Base-by-base conservation (phyloP, 2,888 invertebrate species). In the Hyppa rectilinea region DNA sequence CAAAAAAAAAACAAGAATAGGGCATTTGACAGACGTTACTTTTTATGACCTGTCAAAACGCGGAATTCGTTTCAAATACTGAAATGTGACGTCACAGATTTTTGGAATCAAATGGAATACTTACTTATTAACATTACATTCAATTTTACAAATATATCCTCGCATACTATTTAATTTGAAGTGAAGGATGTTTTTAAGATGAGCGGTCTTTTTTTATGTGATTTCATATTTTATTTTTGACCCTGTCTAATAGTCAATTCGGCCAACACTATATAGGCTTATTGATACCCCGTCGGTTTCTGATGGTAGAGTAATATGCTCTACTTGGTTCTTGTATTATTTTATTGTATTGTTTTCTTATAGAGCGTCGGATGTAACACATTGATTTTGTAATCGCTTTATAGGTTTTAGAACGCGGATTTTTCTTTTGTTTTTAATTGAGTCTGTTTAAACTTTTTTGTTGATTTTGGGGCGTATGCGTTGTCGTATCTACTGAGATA, bases 221-320 rank as follows among this genome's bases (percentile, higher is more conserved):
- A n/a, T n/a, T n/a, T n/a, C n/a, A n/a, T n/a, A n/a, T n/a, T n/a
- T n/a, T n/a, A n/a, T n/a, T n/a, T n/a, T n/a, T n/a, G n/a, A n/a
- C n/a, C n/a, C n/a, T n/a, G n/a, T n/a, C n/a, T n/a, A n/a, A n/a
- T n/a, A n/a, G n/a, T n/a, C n/a, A n/a, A n/a, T n/a, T n/a, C n/a
- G n/a, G n/a, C n/a, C n/a, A 26, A 9, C 31, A 17, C 20, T 68
- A 12, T 9, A 55, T 78, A 75, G 75, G 75, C 78, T 71, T 71
- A 78, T 78, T 78, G 61, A 26, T 47, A 52, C 23, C 55, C 78
- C 75, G 75, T 47, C 75, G 75, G 70, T 67, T 67, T 12, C 31
- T 26, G 56, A 20, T 12, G 0, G 58, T 12, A 12, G 10, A 56
- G 45, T 47, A 78, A 52, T 62, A 75, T 75, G 71, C 78, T 75